phyloP scores from a whole-genome alignment of 2,113 vertebrate species.

The Crotalus tigris region DNA sequence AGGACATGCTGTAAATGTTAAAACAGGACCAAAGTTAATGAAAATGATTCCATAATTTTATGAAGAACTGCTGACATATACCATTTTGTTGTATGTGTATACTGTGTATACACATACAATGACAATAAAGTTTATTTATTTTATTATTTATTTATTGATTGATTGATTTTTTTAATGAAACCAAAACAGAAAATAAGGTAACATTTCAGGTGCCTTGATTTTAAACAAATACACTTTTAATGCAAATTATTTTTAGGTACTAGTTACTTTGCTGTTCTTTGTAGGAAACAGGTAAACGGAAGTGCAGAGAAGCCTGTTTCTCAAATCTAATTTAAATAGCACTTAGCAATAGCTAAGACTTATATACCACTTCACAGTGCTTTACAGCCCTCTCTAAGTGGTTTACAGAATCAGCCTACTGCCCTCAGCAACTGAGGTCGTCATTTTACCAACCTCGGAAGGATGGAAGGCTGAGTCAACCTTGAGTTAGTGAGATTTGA shows the following conservation, averaged over 20 bases:
- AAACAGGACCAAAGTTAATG: constrained; percentile 56
- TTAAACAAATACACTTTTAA: constrained; percentile 49
- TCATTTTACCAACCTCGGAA: too few species aligned
- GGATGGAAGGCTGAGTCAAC: too few species aligned
- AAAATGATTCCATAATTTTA: constrained; percentile 53
- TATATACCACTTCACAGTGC: too few species aligned
- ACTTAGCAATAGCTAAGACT: too few species aligned
- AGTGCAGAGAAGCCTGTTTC: constrained; percentile 44
- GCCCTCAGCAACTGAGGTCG: too few species aligned
- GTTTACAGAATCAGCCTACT: too few species aligned
- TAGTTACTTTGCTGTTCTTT: constrained; percentile 51
- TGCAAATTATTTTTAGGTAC: constrained; percentile 47
- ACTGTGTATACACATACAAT: too few species aligned
- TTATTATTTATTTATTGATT: too few species aligned
- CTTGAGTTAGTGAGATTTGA: too few species aligned
- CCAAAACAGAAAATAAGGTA: constrained; percentile 38
- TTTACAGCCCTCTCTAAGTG: too few species aligned
- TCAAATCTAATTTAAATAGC: background rate
- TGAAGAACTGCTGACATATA: constrained; percentile 36
- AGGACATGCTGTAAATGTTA: constrained; percentile 61
- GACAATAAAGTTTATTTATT: too few species aligned
- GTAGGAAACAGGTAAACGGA: constrained; percentile 46
- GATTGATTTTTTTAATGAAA: constrained; percentile 45
- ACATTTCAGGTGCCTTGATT: constrained; percentile 45
- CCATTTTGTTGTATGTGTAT: background rate